Conservation (phyloP, 2,797 vertebrate genomes). For the Esox masquinongy region DNA sequence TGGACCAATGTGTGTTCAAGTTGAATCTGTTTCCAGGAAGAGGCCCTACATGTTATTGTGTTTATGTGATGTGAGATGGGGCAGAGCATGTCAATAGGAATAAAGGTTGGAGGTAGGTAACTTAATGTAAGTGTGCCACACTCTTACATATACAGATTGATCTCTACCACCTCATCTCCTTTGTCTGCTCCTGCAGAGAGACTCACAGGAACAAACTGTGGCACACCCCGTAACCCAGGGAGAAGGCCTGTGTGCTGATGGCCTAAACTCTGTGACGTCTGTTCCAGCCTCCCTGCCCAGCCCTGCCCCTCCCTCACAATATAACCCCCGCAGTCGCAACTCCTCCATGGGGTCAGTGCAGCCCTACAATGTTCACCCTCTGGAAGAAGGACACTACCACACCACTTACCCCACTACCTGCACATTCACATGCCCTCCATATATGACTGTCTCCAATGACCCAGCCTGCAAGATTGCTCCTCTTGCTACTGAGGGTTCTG, state of each 20-base stretch:
- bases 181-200: conserved; percentile 73
- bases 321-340: conserved; percentile 75
- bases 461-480: conserved; percentile 78
- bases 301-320: conserved; percentile 74
- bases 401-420: conserved; percentile 47
- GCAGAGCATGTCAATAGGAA: background rate
- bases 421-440: conserved; percentile 75
- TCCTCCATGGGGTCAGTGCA: conserved; percentile 68
- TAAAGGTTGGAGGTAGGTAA: background rate
- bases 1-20: background rate
- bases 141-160: background rate
- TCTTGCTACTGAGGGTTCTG: conserved; percentile 60
- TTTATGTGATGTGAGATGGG: background rate
- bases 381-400: conserved; percentile 84
- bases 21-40: background rate
- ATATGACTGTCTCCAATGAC: conserved; percentile 76
- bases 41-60: background rate
- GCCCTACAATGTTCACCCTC: conserved; percentile 80
- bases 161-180: conserved; percentile 44
- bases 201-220: conserved; percentile 84
- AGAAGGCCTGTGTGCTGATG: conserved; percentile 75
- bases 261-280: conserved; percentile 60
- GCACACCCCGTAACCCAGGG: conserved; percentile 75
- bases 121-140: background rate
- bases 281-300: conserved; percentile 73